Conservation (phyloP, 2,888 invertebrate genomes). For the Synanthedon formicaeformis region DNA sequence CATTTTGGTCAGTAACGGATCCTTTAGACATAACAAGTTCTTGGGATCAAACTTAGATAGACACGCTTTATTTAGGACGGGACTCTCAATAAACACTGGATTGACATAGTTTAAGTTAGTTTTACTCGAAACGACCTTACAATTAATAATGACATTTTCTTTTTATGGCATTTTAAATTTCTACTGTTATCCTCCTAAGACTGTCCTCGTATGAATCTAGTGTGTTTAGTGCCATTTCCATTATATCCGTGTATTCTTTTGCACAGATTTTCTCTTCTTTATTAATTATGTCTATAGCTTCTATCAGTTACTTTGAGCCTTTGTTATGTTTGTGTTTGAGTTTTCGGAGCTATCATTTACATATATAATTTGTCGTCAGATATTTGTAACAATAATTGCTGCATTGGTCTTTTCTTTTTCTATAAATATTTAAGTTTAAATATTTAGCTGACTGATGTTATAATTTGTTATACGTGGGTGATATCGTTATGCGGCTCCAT, state of each 20-base stretch:
- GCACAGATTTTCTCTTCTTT: conserved; percentile 17
- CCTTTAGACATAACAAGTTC: conserved; percentile 33
- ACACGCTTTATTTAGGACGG: conserved; percentile 5
- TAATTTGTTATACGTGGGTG: neutral
- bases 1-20: neutral
- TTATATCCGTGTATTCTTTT: conserved; percentile 22
- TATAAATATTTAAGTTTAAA: too few relatives aligned
- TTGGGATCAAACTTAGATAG: conserved; percentile 54
- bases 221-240: conserved; percentile 25
- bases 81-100: conserved; percentile 19
- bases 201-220: conserved; percentile 30
- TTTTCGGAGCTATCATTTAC: conserved; percentile 30
- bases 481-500: conserved; percentile 20
- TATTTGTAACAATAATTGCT: neutral
- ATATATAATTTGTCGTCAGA: conserved; percentile 16
- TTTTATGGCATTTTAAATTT: conserved; percentile 31
- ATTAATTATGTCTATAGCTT: conserved; percentile 22
- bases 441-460: too few relatives aligned
- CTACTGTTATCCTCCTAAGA: conserved; percentile 35
- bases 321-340: conserved; percentile 37
- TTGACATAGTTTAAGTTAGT: conserved; percentile 13
- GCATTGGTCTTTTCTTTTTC: too few relatives aligned
- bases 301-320: conserved; percentile 32
- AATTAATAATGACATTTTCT: neutral
- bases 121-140: neutral